Percentiles rank a stretch among this genome's conserved stretches.
phyloP scores from a whole-genome alignment of 2,797 vertebrate genomes.

The Thunnus albacares region DNA sequence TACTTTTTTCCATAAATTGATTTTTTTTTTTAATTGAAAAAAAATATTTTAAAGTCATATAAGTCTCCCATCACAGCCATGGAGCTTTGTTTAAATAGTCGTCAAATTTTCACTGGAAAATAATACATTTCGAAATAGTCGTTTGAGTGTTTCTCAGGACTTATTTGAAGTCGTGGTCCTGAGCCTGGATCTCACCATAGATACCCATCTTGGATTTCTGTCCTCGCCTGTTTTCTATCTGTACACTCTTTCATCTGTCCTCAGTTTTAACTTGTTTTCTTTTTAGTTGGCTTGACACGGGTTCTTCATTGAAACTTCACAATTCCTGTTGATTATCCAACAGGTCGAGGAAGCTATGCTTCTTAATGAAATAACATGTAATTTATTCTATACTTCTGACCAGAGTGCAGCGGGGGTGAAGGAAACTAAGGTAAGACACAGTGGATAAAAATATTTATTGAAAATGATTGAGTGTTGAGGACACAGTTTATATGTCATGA shows the following conservation, averaged over 20 bases:
- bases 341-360: constrained; percentile 91
- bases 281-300: constrained; percentile 84
- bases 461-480: background rate
- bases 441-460: constrained; percentile 26
- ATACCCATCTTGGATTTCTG: constrained; percentile 69
- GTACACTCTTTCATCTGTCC: constrained; percentile 78
- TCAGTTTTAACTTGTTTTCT: constrained; percentile 85
- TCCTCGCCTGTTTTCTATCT: constrained; percentile 79
- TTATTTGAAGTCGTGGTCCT: constrained; percentile 9
- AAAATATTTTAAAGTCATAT: no score
- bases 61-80: no score
- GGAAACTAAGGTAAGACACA: constrained; percentile 86
- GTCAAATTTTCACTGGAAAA: background rate
- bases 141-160: constrained; percentile 32
- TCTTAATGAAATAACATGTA: constrained; percentile 91
- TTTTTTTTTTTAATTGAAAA: background rate
- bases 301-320: constrained; percentile 89
- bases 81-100: background rate
- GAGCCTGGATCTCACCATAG: constrained; percentile 64
- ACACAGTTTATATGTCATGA: background rate
- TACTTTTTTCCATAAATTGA: no score
- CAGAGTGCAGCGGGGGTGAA: constrained; percentile 89
- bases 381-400: constrained; percentile 92
- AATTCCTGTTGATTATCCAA: constrained; percentile 90
- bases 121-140: background rate